Percentiles rank a stretch among this genome's conserved stretches.
Conservation (phyloP, 2,888 invertebrate species). For the Flabesymbios commensalis region DNA sequence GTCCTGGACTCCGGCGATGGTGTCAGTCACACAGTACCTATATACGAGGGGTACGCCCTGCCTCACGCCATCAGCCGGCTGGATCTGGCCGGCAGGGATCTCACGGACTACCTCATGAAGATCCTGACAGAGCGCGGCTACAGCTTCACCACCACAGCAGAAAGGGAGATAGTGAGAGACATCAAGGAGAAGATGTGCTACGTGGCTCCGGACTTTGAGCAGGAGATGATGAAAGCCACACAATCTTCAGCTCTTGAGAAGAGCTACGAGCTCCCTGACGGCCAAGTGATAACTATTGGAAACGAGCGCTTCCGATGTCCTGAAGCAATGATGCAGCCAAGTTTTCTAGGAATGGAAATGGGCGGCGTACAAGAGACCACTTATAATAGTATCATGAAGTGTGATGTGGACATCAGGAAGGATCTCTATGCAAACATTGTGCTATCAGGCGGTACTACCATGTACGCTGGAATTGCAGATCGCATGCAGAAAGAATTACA, state of each 20-base stretch:
- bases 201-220: constrained; percentile 89
- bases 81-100: constrained; percentile 6
- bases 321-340: constrained; percentile 36
- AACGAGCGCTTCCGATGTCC: constrained; percentile 44
- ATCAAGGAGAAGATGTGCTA: constrained; percentile 93
- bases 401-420: constrained; percentile 48
- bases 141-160: constrained; percentile 59
- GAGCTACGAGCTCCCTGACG: constrained; percentile 43
- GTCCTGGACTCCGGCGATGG: too few species aligned
- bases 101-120: constrained; percentile 24
- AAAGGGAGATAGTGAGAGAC: constrained; percentile 89
- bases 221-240: constrained; percentile 77
- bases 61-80: constrained; percentile 35
- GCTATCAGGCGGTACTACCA: constrained; percentile 79
- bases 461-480: constrained; percentile 75
- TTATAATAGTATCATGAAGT: constrained; percentile 53
- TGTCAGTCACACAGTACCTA: too few species aligned
- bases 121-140: constrained; percentile 58
- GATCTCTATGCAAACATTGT: constrained; percentile 52
- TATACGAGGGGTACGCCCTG: constrained; percentile 50
- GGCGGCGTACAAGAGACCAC: constrained; percentile 42
- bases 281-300: constrained; percentile 48
- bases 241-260: constrained; percentile 38
- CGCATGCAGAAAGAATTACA: constrained; percentile 63
- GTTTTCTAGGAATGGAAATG: constrained; percentile 39